Base-by-base conservation (phyloP, 1,140 invertebrate species). In the Micrasema minimum region DNA sequence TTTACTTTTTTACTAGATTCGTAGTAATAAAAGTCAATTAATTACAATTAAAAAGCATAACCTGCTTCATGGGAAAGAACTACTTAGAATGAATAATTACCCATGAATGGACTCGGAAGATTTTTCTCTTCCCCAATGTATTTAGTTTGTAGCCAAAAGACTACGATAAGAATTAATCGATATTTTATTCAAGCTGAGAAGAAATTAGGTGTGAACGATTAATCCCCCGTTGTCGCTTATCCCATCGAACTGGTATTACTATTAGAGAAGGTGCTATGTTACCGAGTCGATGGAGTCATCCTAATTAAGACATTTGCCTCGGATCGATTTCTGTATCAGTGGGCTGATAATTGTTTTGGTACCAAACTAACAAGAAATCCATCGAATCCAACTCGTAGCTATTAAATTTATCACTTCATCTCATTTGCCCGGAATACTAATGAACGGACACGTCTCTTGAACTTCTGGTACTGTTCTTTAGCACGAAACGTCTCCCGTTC, bases 381-480 rank as follows among this genome's bases (percentile, higher is more conserved):
- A 61, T 71, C 66, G 59, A 64, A 51, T 67, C 62, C 50, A 59
- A 46, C 50, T 67, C 26, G 51, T 64, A 65, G 62, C 59, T 62
- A 69, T 72, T 71, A 72, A 69, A 75, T 75, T 75, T 75, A 75
- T 75, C 66, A 41, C 70, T 55, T 43, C 43, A 51, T 38, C 72
- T 67, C 57, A 71, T 70, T 68, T 68, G 66, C 70, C n/a, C 61
- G 43, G 66, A 69, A 71, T 75, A 69, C 73, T 74, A 71, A 75
- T 69, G 72, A 74, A 62, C 48, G 37, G 16, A 35, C 66, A 51
- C 46, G 66, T 37, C 51, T 35, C 38, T 26, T 43, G 18, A n/a
- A 62, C 23, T 62, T 22, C n/a, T n/a, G n/a, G 41, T 62, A 62
- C 57, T 62, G 41, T 62, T 62, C 57, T 43, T 43, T 41, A 38